Evolutionary conservation across 2,888 invertebrate genomes (phyloP), one percentile per base, ranked within the genome.

Genomic region (Noctua janthe): DNA sequence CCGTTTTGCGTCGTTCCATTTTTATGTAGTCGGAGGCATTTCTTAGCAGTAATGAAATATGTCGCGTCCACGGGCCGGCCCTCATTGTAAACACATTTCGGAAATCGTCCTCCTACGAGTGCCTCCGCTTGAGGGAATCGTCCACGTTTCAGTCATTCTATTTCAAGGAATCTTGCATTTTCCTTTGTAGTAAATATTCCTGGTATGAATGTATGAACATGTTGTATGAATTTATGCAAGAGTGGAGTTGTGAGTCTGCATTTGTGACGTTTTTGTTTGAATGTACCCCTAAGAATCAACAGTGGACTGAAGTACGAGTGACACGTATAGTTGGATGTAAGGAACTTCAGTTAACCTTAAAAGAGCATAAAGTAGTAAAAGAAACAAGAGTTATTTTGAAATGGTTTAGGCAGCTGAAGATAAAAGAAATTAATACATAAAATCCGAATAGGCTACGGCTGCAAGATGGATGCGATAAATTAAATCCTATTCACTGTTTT

Each of bases 41-140:
- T 95, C 94, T 94, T 94, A 90, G 94, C 94, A 93, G 95, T 93
- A 94, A 96, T 96, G 96, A 96, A 96, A 96, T 96, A 96, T 96
- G 95, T 95, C 94, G 93, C 91, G 92, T 92, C 93, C 92, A 90
- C 86, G 90, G 91, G 83, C 89, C 93, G 92, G 92, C 92, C 93
- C 94, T 95, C 95, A 96, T 96, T 96, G 96, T 96, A 96, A 96
- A 96, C 96, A 96, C 95, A 96, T 96, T 96, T 96, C 95, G 95
- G 93, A 93, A 95, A 95, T 96, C 93, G 95, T 94, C 93, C 94
- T 91, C 92, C 90, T 93, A 91, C 80, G 43, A 82, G 74, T 43
- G 29, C 91, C 92, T 93, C 93, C 92, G 91, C 83, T 86, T 90
- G 86, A 93, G 95, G 94, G 95, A 95, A 94, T 93, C 91, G 94